A percentile compares a stretch with the other conserved stretches of the same genome.
These are phyloP conservation scores for Nasonia giraulti DNA, from an alignment of 1,140 invertebrate genomes.

Conservation along the genomic window DNA sequence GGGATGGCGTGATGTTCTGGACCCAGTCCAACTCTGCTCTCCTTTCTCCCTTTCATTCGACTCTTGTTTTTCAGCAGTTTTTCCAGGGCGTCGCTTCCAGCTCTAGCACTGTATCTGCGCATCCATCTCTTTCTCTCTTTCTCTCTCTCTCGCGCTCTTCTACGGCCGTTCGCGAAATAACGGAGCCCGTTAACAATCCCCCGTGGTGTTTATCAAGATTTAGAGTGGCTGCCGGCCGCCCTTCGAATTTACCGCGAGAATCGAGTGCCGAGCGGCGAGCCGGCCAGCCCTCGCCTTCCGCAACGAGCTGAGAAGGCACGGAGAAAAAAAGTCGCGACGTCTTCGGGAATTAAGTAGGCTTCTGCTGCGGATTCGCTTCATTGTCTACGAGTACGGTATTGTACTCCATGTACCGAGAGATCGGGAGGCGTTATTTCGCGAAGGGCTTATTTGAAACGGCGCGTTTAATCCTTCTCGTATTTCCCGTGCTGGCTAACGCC, in stretches of 20 bases:
- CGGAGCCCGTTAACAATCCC: constrained; percentile 46
- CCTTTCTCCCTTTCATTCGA: constrained; percentile 6
- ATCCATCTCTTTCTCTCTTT: background rate
- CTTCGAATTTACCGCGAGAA: constrained; percentile 54
- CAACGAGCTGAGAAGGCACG: background rate
- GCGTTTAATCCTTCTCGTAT: background rate
- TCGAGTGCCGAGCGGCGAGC: constrained; percentile 33
- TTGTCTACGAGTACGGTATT: background rate
- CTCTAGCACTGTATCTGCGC: background rate
- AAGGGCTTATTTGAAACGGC: background rate
- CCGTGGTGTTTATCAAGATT: constrained; percentile 51
- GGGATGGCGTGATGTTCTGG: background rate
- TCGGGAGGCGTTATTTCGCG: background rate
- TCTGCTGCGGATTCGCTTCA: constrained; percentile 8
- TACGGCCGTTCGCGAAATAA: constrained; percentile 40
- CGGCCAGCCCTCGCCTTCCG: background rate
- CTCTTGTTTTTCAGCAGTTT: constrained; percentile 52
- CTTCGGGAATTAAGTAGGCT: constrained; percentile 49
- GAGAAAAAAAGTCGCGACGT: constrained; percentile 40
- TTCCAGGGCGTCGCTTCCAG: constrained; percentile 9
- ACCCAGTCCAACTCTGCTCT: background rate
- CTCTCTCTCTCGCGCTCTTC: background rate
- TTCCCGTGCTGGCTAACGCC: too few species aligned
- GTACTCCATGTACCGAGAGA: background rate
- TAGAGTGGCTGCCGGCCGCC: constrained; percentile 38